Percentiles rank a stretch among this genome's conserved stretches.
Evolutionary conservation across 2,113 vertebrate genomes (phyloP).

Genomic region (Mustelus asterias): DNA sequence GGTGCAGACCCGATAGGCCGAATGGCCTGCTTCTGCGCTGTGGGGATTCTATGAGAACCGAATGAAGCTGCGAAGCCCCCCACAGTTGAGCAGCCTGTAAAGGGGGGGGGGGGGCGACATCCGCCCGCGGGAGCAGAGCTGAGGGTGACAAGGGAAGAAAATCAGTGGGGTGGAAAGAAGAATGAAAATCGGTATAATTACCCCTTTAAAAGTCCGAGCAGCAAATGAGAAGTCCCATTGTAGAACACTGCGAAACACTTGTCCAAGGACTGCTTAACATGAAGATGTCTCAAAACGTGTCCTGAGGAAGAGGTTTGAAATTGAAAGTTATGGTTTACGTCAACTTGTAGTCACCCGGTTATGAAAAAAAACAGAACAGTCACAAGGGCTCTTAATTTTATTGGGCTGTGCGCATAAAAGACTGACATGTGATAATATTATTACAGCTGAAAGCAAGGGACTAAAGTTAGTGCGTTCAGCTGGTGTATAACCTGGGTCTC

Average conservation of each 20-base stretch:
- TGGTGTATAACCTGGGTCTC: slow-evolving; percentile 28
- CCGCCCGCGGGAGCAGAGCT: neutral
- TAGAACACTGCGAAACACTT: neutral
- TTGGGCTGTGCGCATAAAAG: slow-evolving; percentile 23
- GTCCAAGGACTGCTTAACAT: neutral
- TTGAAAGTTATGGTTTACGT: slow-evolving; percentile 1
- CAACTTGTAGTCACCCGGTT: slow-evolving; percentile 13
- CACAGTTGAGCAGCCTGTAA: neutral
- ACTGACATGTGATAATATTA: slow-evolving; percentile 34
- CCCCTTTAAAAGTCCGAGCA: neutral
- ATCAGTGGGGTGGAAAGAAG: neutral
- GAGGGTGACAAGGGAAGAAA: neutral
- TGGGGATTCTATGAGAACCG: neutral
- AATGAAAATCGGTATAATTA: neutral
- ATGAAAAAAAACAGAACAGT: slow-evolving; percentile 15
- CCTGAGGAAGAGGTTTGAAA: neutral
- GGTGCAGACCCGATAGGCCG: too few relatives aligned
- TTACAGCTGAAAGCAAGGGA: neutral
- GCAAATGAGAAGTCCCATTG: neutral
- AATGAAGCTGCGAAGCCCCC: neutral
- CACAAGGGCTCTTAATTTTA: neutral
- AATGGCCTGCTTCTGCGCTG: too few relatives aligned
- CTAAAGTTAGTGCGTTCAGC: neutral
- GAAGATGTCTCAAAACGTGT: neutral
- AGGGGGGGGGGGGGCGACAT: neutral